phyloP scores from a whole-genome alignment of 2,113 vertebrate genomes.

The Calidris pygmaea region DNA sequence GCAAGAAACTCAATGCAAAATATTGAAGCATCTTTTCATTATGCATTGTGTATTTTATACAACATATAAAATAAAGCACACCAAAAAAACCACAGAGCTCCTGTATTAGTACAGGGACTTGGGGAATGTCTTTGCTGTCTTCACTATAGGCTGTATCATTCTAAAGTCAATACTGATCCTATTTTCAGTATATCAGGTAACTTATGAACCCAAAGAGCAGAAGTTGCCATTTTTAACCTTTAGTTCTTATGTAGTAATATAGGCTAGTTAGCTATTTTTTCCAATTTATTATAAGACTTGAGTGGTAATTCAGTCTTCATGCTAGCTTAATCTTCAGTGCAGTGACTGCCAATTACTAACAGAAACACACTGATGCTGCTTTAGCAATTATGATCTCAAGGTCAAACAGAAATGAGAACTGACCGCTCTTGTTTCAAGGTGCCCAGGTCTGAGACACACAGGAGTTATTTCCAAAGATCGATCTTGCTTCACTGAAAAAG shows the following conservation, averaged over 20 bases:
- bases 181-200: background rate
- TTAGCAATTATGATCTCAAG: background rate
- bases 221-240: background rate
- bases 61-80: background rate
- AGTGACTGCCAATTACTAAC: background rate
- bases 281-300: background rate
- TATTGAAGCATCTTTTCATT: background rate
- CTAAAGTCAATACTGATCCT: background rate
- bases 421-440: background rate
- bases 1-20: background rate
- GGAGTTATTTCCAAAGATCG: background rate
- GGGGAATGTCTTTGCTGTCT: background rate
- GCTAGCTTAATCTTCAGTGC: slow-evolving; percentile 15
- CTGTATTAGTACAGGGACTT: background rate
- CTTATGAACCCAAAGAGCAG: background rate
- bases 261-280: background rate
- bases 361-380: background rate
- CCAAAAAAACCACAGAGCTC: background rate
- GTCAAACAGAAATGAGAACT: background rate
- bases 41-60: background rate
- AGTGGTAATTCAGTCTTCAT: slow-evolving; percentile 2
- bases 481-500: background rate
- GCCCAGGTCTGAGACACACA: background rate
- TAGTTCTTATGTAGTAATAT: background rate
- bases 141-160: background rate